phyloP scores from a whole-genome alignment of 2,888 invertebrate species.

The Osmoderma eremita region DNA sequence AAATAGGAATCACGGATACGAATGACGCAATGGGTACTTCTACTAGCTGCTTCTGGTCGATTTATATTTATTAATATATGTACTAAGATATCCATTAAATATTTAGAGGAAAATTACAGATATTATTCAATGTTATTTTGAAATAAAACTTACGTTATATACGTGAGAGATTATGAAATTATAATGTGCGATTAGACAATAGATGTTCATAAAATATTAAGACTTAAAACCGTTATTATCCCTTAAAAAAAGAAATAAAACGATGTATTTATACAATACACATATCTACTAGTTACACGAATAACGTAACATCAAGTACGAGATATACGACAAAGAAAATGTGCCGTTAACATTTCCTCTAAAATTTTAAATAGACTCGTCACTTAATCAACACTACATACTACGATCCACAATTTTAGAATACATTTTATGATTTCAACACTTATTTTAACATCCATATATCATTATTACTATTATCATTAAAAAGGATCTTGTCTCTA shows the following conservation, averaged over 20 bases:
- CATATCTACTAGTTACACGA: background rate
- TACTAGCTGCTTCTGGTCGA: no score
- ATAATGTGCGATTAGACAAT: background rate
- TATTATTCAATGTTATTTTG: constrained; percentile 34
- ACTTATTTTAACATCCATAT: background rate
- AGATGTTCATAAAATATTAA: background rate
- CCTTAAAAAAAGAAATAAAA: background rate
- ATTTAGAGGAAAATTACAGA: constrained; percentile 45
- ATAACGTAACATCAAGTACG: no score
- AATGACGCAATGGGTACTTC: no score
- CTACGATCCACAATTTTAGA: background rate
- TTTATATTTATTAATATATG: constrained; percentile 22
- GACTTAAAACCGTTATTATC: no score
- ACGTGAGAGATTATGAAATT: constrained; percentile 31
- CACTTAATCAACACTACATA: no score
- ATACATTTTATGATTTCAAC: background rate
- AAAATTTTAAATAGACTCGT: constrained; percentile 15
- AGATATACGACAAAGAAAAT: constrained; percentile 1
- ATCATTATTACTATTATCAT: background rate
- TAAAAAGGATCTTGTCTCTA: background rate
- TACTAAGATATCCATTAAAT: constrained; percentile 29
- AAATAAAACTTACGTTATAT: constrained; percentile 12
- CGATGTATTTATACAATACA: background rate
- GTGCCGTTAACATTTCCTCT: constrained; percentile 18
- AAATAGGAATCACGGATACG: no score